Conservation (phyloP, 2,113 vertebrate genomes). For the Parus major region DNA sequence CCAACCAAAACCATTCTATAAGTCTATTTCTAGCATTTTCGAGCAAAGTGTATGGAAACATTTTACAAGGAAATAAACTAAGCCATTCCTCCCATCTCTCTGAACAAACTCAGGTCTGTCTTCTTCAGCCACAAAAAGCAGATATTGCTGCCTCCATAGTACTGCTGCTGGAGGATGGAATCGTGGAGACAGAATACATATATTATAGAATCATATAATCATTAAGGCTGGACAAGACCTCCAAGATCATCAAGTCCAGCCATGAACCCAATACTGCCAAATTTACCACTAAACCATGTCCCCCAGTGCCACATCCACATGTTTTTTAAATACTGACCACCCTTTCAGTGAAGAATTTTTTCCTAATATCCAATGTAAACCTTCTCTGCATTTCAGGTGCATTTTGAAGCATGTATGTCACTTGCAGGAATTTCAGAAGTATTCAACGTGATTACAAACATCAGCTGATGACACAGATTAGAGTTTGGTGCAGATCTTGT, state of each 20-base stretch:
- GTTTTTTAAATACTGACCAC: not conserved
- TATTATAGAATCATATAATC: not conserved
- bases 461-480: not conserved
- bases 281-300: not conserved
- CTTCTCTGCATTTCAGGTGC: not conserved
- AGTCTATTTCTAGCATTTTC: not conserved
- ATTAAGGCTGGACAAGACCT: not conserved
- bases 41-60: not conserved
- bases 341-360: not conserved
- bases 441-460: not conserved
- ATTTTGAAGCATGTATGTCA: not conserved
- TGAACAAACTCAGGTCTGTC: not conserved
- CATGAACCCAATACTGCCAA: not conserved
- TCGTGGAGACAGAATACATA: not conserved
- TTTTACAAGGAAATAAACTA: not conserved
- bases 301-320: not conserved
- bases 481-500: not conserved
- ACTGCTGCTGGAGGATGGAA: not conserved
- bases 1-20: not conserved
- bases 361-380: not conserved
- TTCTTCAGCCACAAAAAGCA: not conserved
- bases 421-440: not conserved
- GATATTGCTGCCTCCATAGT: not conserved
- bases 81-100: not conserved
- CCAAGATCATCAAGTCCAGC: accelerated